A percentile compares a stretch with the other conserved stretches of the same genome.
These are phyloP conservation scores for Lateolabrax maculatus DNA, from an alignment of 2,797 vertebrate species.

Conservation along the genomic window DNA sequence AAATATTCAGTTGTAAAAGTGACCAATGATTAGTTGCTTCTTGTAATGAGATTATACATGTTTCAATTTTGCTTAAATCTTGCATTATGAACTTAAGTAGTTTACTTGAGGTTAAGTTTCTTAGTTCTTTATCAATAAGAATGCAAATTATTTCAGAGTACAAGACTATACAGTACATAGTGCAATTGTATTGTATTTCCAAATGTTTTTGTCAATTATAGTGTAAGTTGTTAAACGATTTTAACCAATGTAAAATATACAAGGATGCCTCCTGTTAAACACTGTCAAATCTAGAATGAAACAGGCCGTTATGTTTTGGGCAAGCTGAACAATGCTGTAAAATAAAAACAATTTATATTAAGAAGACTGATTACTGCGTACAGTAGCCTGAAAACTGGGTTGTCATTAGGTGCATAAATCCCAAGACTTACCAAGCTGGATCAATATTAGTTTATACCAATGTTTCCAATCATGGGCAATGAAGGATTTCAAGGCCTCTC, in stretches of 20 bases:
- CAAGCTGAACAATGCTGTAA: slow-evolving; percentile 92
- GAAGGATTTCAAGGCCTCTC: not conserved
- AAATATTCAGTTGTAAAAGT: slow-evolving; percentile 81
- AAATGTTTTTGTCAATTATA: slow-evolving; percentile 86
- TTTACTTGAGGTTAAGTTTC: slow-evolving; percentile 88
- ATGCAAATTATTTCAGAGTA: slow-evolving; percentile 82
- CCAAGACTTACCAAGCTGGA: not conserved
- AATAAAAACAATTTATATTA: slow-evolving; percentile 94
- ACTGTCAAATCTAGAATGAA: slow-evolving; percentile 81
- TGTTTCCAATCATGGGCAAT: not conserved
- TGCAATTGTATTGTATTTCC: slow-evolving; percentile 86
- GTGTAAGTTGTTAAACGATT: slow-evolving; percentile 84
- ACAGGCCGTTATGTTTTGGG: slow-evolving; percentile 87
- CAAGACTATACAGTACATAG: slow-evolving; percentile 80
- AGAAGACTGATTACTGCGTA: slow-evolving; percentile 74
- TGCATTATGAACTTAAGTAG: slow-evolving; percentile 83
- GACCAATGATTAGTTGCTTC: slow-evolving; percentile 88
- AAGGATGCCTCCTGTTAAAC: slow-evolving; percentile 81
- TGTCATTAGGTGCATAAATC: not conserved
- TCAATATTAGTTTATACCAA: not conserved
- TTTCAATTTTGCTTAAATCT: slow-evolving; percentile 84
- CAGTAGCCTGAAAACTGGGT: slow-evolving; percentile 17
- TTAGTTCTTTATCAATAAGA: slow-evolving; percentile 87
- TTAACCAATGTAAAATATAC: slow-evolving; percentile 80
- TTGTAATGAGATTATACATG: slow-evolving; percentile 83